Percentiles rank a stretch among this genome's conserved stretches.
phyloP scores from a whole-genome alignment of 2,888 invertebrate genomes.

The Philaethria dido region DNA sequence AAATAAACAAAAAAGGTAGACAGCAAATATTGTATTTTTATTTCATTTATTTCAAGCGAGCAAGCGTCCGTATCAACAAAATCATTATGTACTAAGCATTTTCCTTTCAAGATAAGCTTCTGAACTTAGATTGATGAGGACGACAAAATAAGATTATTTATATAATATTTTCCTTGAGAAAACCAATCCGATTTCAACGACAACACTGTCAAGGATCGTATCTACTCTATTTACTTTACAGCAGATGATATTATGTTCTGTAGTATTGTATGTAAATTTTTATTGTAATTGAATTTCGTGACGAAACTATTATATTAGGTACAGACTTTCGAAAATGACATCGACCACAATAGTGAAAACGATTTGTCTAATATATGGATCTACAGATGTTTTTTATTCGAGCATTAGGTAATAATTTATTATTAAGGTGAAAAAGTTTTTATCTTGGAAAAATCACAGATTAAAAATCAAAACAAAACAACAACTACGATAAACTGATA shows the following conservation, averaged over 20 bases:
- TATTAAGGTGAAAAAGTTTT: too few relatives aligned
- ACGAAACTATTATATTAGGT: slow-evolving; percentile 24
- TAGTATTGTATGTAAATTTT: slow-evolving; percentile 34
- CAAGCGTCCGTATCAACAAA: neutral
- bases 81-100: slow-evolving; percentile 5
- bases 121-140: slow-evolving; percentile 12
- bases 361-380: neutral
- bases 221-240: slow-evolving; percentile 10
- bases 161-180: slow-evolving; percentile 3
- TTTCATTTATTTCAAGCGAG: neutral
- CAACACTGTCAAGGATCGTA: slow-evolving; percentile 7
- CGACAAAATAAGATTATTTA: slow-evolving; percentile 12
- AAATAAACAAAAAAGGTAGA: neutral
- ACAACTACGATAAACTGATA: neutral
- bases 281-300: slow-evolving; percentile 38
- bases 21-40: neutral
- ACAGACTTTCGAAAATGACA: slow-evolving; percentile 28
- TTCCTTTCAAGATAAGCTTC: slow-evolving; percentile 14
- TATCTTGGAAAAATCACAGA: neutral
- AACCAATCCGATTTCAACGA: slow-evolving; percentile 2
- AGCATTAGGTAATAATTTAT: too few relatives aligned
- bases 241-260: slow-evolving; percentile 9
- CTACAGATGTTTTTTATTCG: too few relatives aligned
- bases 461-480: slow-evolving; percentile 1
- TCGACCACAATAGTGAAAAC: neutral